These are phyloP conservation scores for Arrhamphus sclerolepis DNA, from an alignment of 2,797 vertebrate species.

Conservation along the genomic window DNA sequence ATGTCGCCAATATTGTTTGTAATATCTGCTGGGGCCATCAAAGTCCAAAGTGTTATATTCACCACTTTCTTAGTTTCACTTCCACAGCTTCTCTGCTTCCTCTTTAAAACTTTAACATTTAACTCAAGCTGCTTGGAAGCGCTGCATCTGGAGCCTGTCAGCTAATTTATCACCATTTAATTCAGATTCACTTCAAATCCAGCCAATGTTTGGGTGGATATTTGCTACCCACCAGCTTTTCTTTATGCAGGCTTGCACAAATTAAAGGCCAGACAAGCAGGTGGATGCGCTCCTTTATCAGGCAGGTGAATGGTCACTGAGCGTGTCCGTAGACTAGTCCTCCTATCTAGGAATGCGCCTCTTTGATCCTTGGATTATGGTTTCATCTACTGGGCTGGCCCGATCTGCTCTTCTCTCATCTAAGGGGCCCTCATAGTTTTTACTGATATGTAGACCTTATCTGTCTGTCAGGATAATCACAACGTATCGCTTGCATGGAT, in stretches of 20 bases:
- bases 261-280: conserved; percentile 4
- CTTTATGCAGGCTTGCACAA: not conserved
- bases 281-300: conserved; percentile 32
- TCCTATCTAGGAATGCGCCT: conserved; percentile 58
- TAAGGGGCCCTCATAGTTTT: conserved; percentile 51
- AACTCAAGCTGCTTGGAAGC: too few species aligned
- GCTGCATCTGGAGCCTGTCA: too few species aligned
- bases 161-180: too few species aligned
- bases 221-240: not conserved
- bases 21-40: too few species aligned
- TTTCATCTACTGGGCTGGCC: conserved; percentile 62
- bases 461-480: conserved; percentile 61
- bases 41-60: too few species aligned
- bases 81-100: too few species aligned
- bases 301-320: conserved; percentile 29
- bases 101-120: too few species aligned
- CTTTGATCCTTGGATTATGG: conserved; percentile 77
- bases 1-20: too few species aligned
- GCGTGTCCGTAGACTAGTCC: conserved; percentile 42
- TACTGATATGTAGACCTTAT: conserved; percentile 37
- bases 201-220: too few species aligned
- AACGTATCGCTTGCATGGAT: conserved; percentile 48
- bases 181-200: too few species aligned
- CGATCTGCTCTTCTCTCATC: conserved; percentile 60
- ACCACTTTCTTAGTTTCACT: too few species aligned